Evolutionary conservation across 1,140 invertebrate species (phyloP), one percentile per base, ranked within the genome.

Genomic region (Leptinotarsa defecta): DNA sequence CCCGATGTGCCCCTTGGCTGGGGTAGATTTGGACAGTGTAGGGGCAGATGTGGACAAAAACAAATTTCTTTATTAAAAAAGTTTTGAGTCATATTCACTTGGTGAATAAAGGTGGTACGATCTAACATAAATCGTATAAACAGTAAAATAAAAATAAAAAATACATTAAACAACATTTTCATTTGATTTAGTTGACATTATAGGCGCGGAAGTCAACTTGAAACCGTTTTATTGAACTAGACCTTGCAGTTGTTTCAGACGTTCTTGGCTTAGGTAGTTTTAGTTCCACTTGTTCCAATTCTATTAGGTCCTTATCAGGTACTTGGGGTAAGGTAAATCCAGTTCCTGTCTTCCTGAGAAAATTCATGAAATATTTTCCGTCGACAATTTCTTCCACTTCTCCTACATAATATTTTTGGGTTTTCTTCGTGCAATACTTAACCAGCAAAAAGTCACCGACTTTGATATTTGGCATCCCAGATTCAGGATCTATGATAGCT

Each of bases 281-380:
- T 22, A 71, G 48, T 71, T 71, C 27, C 19, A 72, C 70, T 72
- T 70, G 68, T 70, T 48, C 68, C 17, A 61, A 72, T 57, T 63
- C 70, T 72, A 72, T 72, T n/a, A 34, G 49, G 22, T 72, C 20
- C 67, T 70, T 43, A 43, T 43, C 34, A 43, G 22, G 34, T 48
- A 70, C 64, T 68, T 43, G 48, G 20, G 65, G 73, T 17, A 74
- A 71, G 22, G 19, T 61, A 71, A 74, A 68, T 43, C 72, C 62
- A 74, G 27, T 71, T 52, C 73, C 67, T 57, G 20, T 71, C 24
- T 69, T 74, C 22, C 73, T 52, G 22, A 70, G 63, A 70, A 74
- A 68, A 74, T 34, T 74, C 19, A 71, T 71, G 19, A 68, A 67
- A 70, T 74, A 74, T 74, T 74, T 67, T 71, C 22, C 67, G 20